A percentile compares a stretch with the other conserved stretches of the same genome.
Conservation (phyloP, 92 coral and sea anemone species). For the Palythoa grandiflora region DNA sequence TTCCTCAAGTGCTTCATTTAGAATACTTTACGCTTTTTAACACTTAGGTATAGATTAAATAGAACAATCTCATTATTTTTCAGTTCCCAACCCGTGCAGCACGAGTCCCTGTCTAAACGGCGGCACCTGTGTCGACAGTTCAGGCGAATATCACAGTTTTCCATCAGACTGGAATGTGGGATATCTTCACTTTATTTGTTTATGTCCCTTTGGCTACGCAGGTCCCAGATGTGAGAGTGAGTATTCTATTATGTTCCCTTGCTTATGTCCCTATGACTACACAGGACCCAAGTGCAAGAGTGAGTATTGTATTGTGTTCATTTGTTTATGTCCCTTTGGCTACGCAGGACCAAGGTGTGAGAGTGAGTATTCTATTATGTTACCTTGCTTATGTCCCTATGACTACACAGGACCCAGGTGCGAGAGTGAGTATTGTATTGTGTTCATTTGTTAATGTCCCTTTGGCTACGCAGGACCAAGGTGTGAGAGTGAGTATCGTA, state of each 20-base stretch:
- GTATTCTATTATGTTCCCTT: neutral
- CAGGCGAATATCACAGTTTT: conserved; percentile 89
- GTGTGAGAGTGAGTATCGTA: conserved; percentile 68
- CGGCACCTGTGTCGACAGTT: conserved; percentile 89
- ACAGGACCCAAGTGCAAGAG: too few species aligned
- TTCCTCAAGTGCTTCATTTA: neutral
- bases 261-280: too few species aligned
- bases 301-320: too few species aligned
- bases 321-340: neutral
- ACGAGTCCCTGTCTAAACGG: conserved; percentile 89
- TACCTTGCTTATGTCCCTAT: conserved; percentile 63
- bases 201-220: conserved; percentile 71
- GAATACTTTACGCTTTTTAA: neutral
- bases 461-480: neutral
- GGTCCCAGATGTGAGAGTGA: conserved; percentile 80
- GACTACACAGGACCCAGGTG: too few species aligned
- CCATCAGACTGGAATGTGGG: conserved; percentile 90
- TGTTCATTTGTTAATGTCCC: too few species aligned
- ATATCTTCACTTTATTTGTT: conserved; percentile 78
- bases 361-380: conserved; percentile 38
- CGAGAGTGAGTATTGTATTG: too few species aligned
- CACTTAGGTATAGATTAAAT: neutral
- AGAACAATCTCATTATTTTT: neutral
- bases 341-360: conserved; percentile 48
- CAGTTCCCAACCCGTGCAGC: conserved; percentile 94